Evolutionary conservation across 2,888 invertebrate genomes (phyloP).

Genomic region (Limnephilus marmoratus): DNA sequence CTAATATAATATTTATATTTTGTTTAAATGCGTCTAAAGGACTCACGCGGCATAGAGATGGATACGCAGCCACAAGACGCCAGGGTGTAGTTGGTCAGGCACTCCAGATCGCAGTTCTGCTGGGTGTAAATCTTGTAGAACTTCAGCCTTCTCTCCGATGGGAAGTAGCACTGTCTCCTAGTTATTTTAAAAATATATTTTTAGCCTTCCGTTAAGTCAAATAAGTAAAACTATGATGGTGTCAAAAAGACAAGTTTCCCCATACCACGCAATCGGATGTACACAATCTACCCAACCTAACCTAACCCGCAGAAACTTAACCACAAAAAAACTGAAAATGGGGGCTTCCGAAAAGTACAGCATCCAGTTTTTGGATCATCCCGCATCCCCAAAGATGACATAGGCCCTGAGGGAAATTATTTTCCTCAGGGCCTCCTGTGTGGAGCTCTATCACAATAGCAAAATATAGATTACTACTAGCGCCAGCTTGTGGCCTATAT

Average conservation of each 20-base stretch:
- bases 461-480: too few species aligned
- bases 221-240: not conserved
- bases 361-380: not conserved
- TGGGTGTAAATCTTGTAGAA: slow-evolving; percentile 85
- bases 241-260: not conserved
- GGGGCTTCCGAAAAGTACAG: not conserved
- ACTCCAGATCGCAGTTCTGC: slow-evolving; percentile 85
- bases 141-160: slow-evolving; percentile 79
- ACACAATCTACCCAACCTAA: not conserved
- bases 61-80: slow-evolving; percentile 82
- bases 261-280: not conserved
- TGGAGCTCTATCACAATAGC: too few species aligned
- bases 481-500: too few species aligned
- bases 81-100: slow-evolving; percentile 82
- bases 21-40: not conserved
- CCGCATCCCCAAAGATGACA: too few species aligned
- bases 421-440: too few species aligned
- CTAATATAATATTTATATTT: too few species aligned
- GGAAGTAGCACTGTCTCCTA: slow-evolving; percentile 84
- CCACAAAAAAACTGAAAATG: not conserved
- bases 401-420: too few species aligned
- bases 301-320: not conserved
- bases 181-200: slow-evolving; percentile 49
- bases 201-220: slow-evolving; percentile 60
- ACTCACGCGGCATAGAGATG: slow-evolving; percentile 82